Conservation (phyloP, 2,113 vertebrate genomes). For the Vanacampus margaritifer region DNA sequence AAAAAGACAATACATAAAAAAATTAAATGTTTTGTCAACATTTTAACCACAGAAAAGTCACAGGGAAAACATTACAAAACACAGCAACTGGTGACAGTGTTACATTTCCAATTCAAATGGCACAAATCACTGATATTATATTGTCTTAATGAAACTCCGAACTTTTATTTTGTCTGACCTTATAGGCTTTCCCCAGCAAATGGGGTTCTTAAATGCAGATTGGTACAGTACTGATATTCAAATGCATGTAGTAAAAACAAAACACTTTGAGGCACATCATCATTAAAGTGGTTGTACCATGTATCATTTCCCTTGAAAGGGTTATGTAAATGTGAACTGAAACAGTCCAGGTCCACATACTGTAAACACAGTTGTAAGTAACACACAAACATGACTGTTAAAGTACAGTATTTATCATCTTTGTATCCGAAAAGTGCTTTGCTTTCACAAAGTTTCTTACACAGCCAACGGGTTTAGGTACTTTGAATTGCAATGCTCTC, state of each 20-base stretch:
- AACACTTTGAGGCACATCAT: neutral
- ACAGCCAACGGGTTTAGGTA: slow-evolving; percentile 8
- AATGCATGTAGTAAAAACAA: neutral
- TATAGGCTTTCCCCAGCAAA: neutral
- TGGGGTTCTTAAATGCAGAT: slow-evolving; percentile 7
- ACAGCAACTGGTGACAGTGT: slow-evolving; percentile 1
- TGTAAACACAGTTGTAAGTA: neutral
- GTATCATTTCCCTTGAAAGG: neutral
- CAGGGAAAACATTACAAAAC: neutral
- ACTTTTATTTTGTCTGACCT: neutral
- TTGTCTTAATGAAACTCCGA: slow-evolving; percentile 14
- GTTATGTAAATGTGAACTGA: neutral
- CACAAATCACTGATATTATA: neutral
- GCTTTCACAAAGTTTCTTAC: slow-evolving; percentile 9
- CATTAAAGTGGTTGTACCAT: slow-evolving; percentile 18
- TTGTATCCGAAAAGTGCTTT: slow-evolving; percentile 12
- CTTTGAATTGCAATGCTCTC: slow-evolving; percentile 26
- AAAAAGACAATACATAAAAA: slow-evolving; percentile 2
- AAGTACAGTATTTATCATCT: neutral
- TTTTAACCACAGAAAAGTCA: neutral
- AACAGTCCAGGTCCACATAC: neutral
- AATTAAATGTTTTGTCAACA: neutral
- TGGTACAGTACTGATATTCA: neutral
- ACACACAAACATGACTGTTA: neutral
- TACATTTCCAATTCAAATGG: slow-evolving; percentile 11